Base-by-base conservation (phyloP, 2,113 vertebrate genomes). In the Climacteris rufus region DNA sequence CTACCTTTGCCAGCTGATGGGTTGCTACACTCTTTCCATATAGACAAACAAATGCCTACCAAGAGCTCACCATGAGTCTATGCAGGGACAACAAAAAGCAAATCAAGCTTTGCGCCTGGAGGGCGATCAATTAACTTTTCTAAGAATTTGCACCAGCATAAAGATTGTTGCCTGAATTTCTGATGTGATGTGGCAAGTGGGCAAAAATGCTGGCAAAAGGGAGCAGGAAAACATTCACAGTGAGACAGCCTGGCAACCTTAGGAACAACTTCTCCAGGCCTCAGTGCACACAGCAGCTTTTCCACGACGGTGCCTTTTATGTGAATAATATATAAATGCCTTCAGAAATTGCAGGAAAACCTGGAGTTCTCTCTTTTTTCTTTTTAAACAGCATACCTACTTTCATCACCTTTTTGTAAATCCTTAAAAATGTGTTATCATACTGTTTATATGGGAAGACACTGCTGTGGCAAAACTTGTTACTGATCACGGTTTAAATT, bases 401-500 rank as follows among this genome's bases (percentile, higher is more conserved):
- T 90, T 93, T 91, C 49, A 75, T 66, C 6, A 2, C 54, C 39
- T 86, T 76, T 94, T 49, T 65, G 25, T 65, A 77, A 93, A 59
- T 23, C 47, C 81, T 52, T 52, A 70, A 37, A 44, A 56, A 72
- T n/a, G 16, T 42, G 54, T 80, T 86, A 76, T 88, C 85, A 37
- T 77, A 49, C n/a, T 90, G 81, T 93, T 96, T 97, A 94, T 82
- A 82, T 72, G 86, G 78, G 72, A 92, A 98, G 96, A 94, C 80
- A 92, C 94, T 70, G 90, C 94, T 93, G 90, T 53, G 19, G 93
- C 88, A 97, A 97, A 97, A 94, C 77, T 94, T 96, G 84, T 94
- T 98, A 97, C 88, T 96, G 97, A 95, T 96, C 83, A n/a, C 77
- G 61, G 77, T 96, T 95, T 97, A 97, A 97, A 97, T 86, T 89